A percentile compares a stretch with the other conserved stretches of the same genome.
Conservation (phyloP, 2,113 vertebrate genomes). For the Sander lucioperca region DNA sequence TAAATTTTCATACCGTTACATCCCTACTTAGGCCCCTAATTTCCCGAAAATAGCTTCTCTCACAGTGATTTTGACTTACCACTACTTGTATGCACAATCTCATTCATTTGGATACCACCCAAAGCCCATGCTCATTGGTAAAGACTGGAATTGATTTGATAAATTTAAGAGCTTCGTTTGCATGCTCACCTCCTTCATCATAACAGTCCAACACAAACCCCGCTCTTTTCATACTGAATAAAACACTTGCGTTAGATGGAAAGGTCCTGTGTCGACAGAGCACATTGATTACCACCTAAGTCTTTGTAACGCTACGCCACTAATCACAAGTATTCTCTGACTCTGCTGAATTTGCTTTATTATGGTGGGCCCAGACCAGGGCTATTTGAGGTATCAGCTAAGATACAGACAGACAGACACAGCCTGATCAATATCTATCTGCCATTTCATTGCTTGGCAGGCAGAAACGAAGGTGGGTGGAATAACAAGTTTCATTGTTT, state of each 20-base stretch:
- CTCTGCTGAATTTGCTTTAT: slow-evolving; percentile 2
- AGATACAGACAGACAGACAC: neutral
- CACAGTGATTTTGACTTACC: neutral
- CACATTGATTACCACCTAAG: neutral
- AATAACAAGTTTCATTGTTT: slow-evolving; percentile 36
- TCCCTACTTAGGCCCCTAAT: no score
- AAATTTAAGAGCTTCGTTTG: neutral
- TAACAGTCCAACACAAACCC: neutral
- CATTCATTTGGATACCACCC: no score
- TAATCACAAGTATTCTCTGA: neutral
- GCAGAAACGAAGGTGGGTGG: slow-evolving; percentile 24
- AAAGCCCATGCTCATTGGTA: no score
- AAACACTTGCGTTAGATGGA: neutral
- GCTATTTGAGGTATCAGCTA: neutral
- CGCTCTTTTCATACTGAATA: neutral
- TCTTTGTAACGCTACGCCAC: neutral
- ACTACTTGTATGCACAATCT: no score
- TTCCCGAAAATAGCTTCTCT: no score
- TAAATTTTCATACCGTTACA: no score
- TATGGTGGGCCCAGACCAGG: neutral
- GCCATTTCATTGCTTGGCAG: slow-evolving; percentile 13
- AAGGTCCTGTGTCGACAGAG: neutral
- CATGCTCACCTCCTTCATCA: neutral
- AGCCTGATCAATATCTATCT: slow-evolving; percentile 27
- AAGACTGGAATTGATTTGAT: neutral